phyloP scores from a whole-genome alignment of 2,888 invertebrate species.

The Drosophila birchii region DNA sequence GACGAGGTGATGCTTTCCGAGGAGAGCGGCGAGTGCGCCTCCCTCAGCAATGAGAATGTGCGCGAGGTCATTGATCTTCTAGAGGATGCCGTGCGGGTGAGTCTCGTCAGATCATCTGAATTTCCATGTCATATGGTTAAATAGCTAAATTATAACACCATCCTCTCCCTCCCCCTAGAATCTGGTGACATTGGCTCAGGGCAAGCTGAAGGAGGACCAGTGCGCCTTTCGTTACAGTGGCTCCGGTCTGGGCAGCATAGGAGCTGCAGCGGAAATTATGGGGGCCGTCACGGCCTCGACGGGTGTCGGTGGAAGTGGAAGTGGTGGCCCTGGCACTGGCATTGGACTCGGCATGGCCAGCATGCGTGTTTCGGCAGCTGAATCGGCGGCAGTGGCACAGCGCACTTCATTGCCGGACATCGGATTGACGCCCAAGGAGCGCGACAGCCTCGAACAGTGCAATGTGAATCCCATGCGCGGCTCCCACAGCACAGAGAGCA shows the following conservation, averaged over 20 bases:
- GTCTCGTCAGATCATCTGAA: slow-evolving; percentile 10
- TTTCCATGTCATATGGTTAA: too few relatives aligned
- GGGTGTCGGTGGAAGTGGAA: slow-evolving; percentile 5
- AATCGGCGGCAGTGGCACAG: slow-evolving; percentile 85
- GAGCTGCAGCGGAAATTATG: slow-evolving; percentile 71
- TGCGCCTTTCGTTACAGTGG: slow-evolving; percentile 78
- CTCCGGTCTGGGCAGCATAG: slow-evolving; percentile 63
- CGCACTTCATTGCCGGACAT: slow-evolving; percentile 92
- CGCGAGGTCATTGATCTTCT: slow-evolving; percentile 89
- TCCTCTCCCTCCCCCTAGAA: slow-evolving; percentile 85
- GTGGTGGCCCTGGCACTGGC: slow-evolving; percentile 4
- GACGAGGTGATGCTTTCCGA: slow-evolving; percentile 94
- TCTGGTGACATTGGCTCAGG: slow-evolving; percentile 91
- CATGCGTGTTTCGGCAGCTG: slow-evolving; percentile 31
- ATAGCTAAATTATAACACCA: not conserved
- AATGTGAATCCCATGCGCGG: slow-evolving; percentile 88
- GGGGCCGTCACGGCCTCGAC: slow-evolving; percentile 61
- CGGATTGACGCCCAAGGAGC: slow-evolving; percentile 90
- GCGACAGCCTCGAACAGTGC: slow-evolving; percentile 85
- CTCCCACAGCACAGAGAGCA: slow-evolving; percentile 93
- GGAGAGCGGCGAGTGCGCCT: slow-evolving; percentile 81
- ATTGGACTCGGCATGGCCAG: slow-evolving; percentile 21
- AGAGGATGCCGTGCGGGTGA: slow-evolving; percentile 90
- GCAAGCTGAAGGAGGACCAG: slow-evolving; percentile 89
- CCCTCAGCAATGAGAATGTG: slow-evolving; percentile 87